Evolutionary conservation across 1,140 invertebrate genomes (phyloP).

Genomic region (Lepidurus packardi): DNA sequence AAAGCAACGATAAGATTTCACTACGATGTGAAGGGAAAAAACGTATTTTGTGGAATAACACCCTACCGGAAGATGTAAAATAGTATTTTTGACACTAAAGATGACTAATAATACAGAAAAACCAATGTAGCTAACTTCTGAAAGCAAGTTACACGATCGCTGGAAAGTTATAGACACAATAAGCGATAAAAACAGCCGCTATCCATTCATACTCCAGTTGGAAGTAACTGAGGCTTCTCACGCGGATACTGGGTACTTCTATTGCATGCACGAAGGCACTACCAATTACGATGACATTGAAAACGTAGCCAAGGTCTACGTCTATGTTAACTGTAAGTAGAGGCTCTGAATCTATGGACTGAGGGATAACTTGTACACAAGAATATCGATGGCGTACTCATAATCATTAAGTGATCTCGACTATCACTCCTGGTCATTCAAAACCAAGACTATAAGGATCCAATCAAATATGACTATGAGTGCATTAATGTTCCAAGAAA

Average conservation of each 20-base stretch:
- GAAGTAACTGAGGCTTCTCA: not conserved
- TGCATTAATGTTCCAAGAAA: too few species aligned
- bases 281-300: not conserved
- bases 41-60: not conserved
- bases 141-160: not conserved
- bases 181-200: not conserved
- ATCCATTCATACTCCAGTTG: not conserved
- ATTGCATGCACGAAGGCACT: not conserved
- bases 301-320: not conserved
- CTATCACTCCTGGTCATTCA: too few species aligned
- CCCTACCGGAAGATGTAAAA: not conserved
- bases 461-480: too few species aligned
- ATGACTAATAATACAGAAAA: too few species aligned
- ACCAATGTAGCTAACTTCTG: too few species aligned
- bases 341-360: too few species aligned
- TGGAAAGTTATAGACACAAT: not conserved
- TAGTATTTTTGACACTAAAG: too few species aligned
- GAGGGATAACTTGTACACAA: too few species aligned
- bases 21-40: not conserved
- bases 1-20: not conserved
- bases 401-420: not conserved
- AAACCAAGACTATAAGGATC: too few species aligned
- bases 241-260: constrained; percentile 17
- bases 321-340: constrained; percentile 20
- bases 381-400: too few species aligned